These are phyloP conservation scores for Cuniculus paca DNA, from an alignment of 2,797 vertebrate genomes.

Conservation along the genomic window DNA sequence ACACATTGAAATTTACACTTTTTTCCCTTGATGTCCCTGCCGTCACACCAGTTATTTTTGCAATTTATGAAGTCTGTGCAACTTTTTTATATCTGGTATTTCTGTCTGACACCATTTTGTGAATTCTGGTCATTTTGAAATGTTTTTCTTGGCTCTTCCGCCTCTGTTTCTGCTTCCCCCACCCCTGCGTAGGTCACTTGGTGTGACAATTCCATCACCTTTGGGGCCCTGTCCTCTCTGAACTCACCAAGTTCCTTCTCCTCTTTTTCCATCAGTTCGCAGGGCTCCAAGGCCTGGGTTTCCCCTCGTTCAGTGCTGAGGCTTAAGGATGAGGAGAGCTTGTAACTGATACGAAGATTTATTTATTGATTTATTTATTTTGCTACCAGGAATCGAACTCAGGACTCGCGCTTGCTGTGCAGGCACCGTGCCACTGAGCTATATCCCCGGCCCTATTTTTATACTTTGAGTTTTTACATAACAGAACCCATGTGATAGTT, in stretches of 20 bases:
- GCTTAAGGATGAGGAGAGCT: not conserved
- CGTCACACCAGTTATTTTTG: not conserved
- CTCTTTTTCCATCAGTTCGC: not conserved
- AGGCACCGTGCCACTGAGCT: too few species aligned
- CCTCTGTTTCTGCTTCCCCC: not conserved
- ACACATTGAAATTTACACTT: fast-evolving
- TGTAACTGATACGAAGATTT: not conserved
- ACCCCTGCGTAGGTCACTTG: too few species aligned
- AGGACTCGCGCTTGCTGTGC: too few species aligned
- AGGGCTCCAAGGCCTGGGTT: not conserved
- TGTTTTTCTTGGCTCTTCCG: not conserved
- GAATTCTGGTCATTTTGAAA: too few species aligned
- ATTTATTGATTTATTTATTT: too few species aligned
- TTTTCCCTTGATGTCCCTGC: not conserved
- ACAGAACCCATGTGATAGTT: not conserved
- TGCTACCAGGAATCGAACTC: too few species aligned
- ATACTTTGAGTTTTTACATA: not conserved
- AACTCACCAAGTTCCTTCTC: not conserved
- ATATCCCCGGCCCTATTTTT: too few species aligned
- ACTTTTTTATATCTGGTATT: not conserved
- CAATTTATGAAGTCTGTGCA: not conserved
- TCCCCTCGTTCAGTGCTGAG: not conserved
- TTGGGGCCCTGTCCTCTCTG: not conserved
- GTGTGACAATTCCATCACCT: fast-evolving
- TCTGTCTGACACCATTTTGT: not conserved